These are phyloP conservation scores for Stegodyphus dumicola DNA, from an alignment of 1,140 invertebrate genomes.

Conservation along the genomic window DNA sequence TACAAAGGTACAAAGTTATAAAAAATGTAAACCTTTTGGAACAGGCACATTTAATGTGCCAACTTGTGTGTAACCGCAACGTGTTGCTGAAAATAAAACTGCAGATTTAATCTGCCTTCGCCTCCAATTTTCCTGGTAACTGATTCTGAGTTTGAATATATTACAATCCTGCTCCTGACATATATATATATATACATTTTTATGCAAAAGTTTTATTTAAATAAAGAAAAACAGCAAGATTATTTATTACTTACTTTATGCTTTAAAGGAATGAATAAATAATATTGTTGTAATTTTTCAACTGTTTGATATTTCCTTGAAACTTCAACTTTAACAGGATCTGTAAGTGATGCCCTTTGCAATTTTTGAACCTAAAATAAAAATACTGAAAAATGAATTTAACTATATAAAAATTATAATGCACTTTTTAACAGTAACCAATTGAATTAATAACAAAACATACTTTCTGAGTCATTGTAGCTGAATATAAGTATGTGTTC, in stretches of 20 bases:
- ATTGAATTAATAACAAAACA: neutral
- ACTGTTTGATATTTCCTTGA: constrained; percentile 98
- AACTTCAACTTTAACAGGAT: constrained; percentile 94
- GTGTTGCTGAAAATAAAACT: too few species aligned
- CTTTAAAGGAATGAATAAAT: constrained; percentile 95
- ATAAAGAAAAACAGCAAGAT: too few species aligned
- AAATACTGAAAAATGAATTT: neutral
- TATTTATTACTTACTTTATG: constrained; percentile 78
- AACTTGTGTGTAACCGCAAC: too few species aligned
- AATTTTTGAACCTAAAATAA: constrained; percentile 77
- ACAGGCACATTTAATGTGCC: too few species aligned
- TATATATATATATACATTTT: too few species aligned
- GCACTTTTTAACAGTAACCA: neutral
- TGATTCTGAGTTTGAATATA: too few species aligned
- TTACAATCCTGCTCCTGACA: too few species aligned
- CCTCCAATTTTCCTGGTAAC: too few species aligned
- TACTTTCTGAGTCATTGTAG: constrained; percentile 99
- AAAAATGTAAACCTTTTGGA: too few species aligned
- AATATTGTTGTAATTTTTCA: constrained; percentile 94
- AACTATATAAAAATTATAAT: neutral
- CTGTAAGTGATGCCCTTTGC: constrained; percentile 89
- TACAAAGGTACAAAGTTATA: too few species aligned
- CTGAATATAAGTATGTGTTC: constrained; percentile 91
- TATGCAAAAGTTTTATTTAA: too few species aligned
- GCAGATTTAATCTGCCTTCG: too few species aligned